Conservation (phyloP, 2,113 vertebrate genomes). For the Speoplatyrhinus poulsoni region DNA sequence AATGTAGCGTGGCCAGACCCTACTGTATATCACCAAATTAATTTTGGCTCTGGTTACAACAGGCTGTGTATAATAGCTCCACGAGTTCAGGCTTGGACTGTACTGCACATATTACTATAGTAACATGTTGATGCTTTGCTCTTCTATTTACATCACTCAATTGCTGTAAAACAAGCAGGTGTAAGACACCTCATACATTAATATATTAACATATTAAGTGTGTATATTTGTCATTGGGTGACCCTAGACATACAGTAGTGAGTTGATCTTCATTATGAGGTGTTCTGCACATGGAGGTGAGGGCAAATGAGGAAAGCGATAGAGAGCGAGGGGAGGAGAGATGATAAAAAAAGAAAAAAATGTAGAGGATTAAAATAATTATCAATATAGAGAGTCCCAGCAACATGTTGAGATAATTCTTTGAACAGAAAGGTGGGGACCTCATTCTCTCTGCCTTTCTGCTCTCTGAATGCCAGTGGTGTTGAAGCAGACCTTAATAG, state of each 20-base stretch:
- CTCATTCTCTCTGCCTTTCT: slow-evolving; percentile 9
- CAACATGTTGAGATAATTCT: slow-evolving; percentile 48
- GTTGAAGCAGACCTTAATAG: slow-evolving; percentile 3
- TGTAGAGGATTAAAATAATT: slow-evolving; percentile 17
- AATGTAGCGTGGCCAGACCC: too few species aligned
- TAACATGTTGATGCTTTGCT: too few species aligned
- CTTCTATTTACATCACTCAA: too few species aligned
- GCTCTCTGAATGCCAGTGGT: slow-evolving; percentile 7
- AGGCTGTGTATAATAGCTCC: too few species aligned
- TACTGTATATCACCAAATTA: too few species aligned
- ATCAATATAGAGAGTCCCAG: slow-evolving; percentile 26
- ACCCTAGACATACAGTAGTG: background rate
- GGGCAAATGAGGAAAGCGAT: background rate
- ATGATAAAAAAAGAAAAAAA: too few species aligned
- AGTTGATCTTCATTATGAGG: background rate
- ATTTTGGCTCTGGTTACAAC: too few species aligned
- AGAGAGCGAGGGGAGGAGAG: background rate
- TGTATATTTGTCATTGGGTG: background rate
- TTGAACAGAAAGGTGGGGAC: slow-evolving; percentile 7
- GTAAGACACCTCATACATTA: too few species aligned
- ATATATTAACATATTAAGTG: too few species aligned
- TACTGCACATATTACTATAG: too few species aligned
- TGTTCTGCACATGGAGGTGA: background rate
- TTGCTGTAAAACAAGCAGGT: too few species aligned
- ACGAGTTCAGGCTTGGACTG: too few species aligned